Conservation (phyloP, 2,888 invertebrate genomes). For the Nysson spinosus region DNA sequence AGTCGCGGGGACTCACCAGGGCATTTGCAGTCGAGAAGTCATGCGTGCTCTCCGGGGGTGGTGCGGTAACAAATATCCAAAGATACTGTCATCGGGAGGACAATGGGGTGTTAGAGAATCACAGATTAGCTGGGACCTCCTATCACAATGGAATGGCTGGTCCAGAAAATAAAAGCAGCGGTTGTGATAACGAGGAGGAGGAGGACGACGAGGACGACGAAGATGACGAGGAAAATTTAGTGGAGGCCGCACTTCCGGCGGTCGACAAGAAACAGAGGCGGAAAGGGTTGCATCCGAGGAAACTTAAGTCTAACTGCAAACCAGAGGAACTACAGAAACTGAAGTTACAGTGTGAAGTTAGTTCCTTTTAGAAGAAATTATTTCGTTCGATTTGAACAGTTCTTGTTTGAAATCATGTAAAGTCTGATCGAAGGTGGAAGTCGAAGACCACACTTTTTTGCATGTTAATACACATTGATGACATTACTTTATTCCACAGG, state of each 20-base stretch:
- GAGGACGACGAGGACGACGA: constrained; percentile 72
- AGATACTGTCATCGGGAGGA: constrained; percentile 53
- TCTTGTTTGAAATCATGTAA: no score
- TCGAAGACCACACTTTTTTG: no score
- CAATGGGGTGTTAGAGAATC: constrained; percentile 41
- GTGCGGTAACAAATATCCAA: constrained; percentile 45
- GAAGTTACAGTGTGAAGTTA: constrained; percentile 83
- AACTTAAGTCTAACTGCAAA: constrained; percentile 88
- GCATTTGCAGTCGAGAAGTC: constrained; percentile 45
- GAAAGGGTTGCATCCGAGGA: constrained; percentile 84
- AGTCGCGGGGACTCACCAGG: constrained; percentile 63
- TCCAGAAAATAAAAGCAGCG: constrained; percentile 71
- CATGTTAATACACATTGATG: no score
- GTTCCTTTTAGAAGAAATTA: no score
- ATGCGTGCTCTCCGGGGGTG: constrained; percentile 42
- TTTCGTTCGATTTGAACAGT: no score
- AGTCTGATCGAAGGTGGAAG: no score
- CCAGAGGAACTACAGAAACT: constrained; percentile 87
- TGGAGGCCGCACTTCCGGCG: constrained; percentile 84
- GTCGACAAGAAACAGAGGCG: constrained; percentile 82
- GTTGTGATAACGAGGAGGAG: constrained; percentile 75
- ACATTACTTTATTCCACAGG: not conserved
- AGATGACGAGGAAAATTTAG: constrained; percentile 81
- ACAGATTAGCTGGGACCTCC: constrained; percentile 45
- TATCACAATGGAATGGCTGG: constrained; percentile 72